These are phyloP conservation scores for Ambastaia sidthimunki DNA, from an alignment of 2,797 vertebrate species.

Conservation along the genomic window DNA sequence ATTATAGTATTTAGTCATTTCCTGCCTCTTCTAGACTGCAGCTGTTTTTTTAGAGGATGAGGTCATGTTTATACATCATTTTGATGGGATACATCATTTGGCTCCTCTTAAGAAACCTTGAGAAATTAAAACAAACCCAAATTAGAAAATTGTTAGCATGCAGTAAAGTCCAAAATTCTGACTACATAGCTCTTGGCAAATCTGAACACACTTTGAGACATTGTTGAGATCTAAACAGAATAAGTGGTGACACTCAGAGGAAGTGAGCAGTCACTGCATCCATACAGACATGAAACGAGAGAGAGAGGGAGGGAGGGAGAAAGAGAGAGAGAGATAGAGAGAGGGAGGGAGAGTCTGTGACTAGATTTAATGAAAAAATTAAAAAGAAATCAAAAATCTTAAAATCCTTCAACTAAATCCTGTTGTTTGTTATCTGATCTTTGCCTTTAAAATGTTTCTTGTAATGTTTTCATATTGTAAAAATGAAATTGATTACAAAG, in stretches of 20 bases:
- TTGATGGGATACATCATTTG: not conserved
- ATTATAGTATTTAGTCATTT: constrained; percentile 25
- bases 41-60: constrained; percentile 39
- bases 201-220: no score
- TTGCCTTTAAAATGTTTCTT: not conserved
- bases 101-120: not conserved
- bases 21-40: not conserved
- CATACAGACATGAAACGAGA: constrained; percentile 25
- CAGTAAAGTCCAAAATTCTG: not conserved
- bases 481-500: constrained; percentile 32
- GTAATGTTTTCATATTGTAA: constrained; percentile 18
- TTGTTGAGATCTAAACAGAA: constrained; percentile 55
- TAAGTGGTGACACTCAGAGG: constrained; percentile 85
- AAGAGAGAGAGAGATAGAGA: no score
- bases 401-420: not conserved
- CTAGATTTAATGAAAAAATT: not conserved
- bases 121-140: not conserved
- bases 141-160: not conserved
- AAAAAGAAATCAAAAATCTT: not conserved
- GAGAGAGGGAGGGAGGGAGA: not conserved
- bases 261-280: constrained; percentile 76
- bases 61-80: constrained; percentile 21
- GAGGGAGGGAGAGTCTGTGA: not conserved
- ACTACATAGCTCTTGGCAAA: no score
- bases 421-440: not conserved